phyloP scores from a whole-genome alignment of 2,888 invertebrate genomes.

The Mythimna loreyi region DNA sequence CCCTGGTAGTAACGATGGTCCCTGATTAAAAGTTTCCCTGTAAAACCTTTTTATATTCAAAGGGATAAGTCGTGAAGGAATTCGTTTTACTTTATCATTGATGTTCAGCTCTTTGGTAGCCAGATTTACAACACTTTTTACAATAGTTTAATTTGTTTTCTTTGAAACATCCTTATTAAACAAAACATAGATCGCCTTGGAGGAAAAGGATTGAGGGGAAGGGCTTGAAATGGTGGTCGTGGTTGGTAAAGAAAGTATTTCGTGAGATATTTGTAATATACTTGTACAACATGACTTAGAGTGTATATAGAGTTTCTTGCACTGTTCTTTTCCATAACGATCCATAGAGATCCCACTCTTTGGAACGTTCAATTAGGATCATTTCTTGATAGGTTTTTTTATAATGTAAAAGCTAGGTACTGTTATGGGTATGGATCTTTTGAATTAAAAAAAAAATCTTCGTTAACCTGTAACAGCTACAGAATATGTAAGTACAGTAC shows the following conservation, averaged over 20 bases:
- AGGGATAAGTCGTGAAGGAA: constrained; percentile 83
- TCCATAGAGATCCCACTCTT: too few species aligned
- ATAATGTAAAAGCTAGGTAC: too few species aligned
- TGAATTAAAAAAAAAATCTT: fast-evolving
- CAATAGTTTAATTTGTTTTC: constrained; percentile 71
- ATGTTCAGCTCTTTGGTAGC: constrained; percentile 69
- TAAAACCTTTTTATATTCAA: constrained; percentile 87
- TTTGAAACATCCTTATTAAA: constrained; percentile 61
- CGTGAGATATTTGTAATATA: too few species aligned
- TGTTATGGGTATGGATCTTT: too few species aligned
- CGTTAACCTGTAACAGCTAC: background rate
- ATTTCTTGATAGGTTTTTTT: too few species aligned
- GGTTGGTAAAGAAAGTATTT: background rate
- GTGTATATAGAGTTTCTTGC: too few species aligned
- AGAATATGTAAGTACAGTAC: too few species aligned
- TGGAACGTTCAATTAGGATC: too few species aligned
- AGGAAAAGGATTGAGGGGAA: constrained; percentile 17
- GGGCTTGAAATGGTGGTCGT: background rate
- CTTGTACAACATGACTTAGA: too few species aligned
- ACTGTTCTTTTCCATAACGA: too few species aligned
- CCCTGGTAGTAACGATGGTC: constrained; percentile 75
- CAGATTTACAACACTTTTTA: constrained; percentile 67
- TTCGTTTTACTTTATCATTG: constrained; percentile 83
- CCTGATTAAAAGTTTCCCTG: constrained; percentile 88
- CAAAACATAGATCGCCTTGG: constrained; percentile 50